Conservation (phyloP, 2,113 vertebrate genomes). For the Chloropsis hardwickii region DNA sequence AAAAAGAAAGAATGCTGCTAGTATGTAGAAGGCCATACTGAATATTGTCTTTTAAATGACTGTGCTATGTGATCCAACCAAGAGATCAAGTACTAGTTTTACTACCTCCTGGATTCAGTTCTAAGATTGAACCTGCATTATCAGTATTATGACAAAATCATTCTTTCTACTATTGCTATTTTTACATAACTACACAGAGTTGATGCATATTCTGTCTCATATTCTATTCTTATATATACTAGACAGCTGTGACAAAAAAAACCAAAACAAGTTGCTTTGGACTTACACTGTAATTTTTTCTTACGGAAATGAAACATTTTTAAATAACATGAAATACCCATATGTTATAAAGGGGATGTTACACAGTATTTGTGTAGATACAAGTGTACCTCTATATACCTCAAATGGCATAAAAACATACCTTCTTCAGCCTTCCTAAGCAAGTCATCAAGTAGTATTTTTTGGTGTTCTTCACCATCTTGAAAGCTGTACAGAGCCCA, state of each 20-base stretch:
- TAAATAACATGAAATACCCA: not conserved
- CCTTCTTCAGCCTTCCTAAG: conserved; percentile 83
- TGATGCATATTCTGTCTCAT: not conserved
- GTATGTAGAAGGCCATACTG: not conserved
- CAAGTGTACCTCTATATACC: not conserved
- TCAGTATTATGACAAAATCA: fast-evolving
- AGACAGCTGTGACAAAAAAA: not conserved
- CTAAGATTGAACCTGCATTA: not conserved
- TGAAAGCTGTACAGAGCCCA: conserved; percentile 93
- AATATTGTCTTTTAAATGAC: not conserved
- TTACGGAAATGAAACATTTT: not conserved
- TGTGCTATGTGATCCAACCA: not conserved
- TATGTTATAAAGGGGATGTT: not conserved
- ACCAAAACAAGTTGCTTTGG: not conserved
- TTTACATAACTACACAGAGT: not conserved
- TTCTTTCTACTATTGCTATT: not conserved
- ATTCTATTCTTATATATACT: not conserved
- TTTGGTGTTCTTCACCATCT: conserved; percentile 84
- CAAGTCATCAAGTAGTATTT: conserved; percentile 90
- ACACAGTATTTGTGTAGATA: not conserved
- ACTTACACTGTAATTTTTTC: not conserved
- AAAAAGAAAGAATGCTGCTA: not conserved
- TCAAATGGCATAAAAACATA: conserved; percentile 27
- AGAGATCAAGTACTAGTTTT: not conserved
- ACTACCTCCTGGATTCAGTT: not conserved